Base-by-base conservation (phyloP, 2,113 vertebrate species). In the Amblyornis subalaris region DNA sequence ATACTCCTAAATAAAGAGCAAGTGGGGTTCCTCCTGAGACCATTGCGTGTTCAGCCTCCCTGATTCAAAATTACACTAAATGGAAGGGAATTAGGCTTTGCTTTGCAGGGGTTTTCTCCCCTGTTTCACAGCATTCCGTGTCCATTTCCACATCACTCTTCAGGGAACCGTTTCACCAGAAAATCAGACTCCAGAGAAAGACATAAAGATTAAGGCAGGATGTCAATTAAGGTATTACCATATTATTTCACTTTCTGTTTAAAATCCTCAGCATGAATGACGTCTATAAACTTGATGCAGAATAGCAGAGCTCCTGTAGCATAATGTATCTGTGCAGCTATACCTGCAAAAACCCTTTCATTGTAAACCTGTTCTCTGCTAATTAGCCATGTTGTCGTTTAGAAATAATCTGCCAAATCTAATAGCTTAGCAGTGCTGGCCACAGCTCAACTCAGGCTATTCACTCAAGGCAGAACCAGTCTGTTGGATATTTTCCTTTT, bases 351-450 rank as follows among this genome's bases (percentile, higher is more conserved):
- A 85, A 6, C 28, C 38, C 51, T 74, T 83, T 71, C 48, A 14
- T 26, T 92, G 35, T 71, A 84, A 90, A 92, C 69, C 69, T 90
- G 33, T 88, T 80, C 55, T 74, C 67, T 6, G 24, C 36, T 95
- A 94, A 95, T 93, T 85, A 90, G 31, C 60, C 67, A 20, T 80
- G 85, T 88, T 93, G 93, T 80, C 44, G 4, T 50, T 76, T 87
- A 79, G 87, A 87, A 91, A 64, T 94, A 91, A 96, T 94, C 93
- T 91, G 81, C 50, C 71, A 85, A 60, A 95, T 94, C 67, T 77
- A 90, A 77, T 80, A 72, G 14, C 77, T 92, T 89, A 75, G 54
- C 61, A 89, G 12, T 85, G 54, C 91, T 91, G 87, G 81, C 87
- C 35, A 64, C 74, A 91, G 62, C 79, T 93, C 79, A 91, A 0